Base-by-base conservation (phyloP, 2,797 vertebrate species). In the Myioborus miniatus region DNA sequence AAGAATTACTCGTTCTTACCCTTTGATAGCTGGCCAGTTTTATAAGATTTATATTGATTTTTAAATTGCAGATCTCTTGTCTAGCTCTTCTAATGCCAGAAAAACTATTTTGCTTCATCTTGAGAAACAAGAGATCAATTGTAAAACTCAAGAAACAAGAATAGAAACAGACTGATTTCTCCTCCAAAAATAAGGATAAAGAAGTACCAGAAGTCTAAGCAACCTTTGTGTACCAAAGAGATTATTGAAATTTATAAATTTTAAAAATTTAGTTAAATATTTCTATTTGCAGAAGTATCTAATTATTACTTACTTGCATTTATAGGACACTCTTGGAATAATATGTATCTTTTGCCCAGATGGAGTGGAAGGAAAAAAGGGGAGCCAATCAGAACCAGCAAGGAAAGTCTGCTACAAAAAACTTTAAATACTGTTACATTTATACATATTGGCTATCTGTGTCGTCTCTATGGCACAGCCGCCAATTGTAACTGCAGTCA, bases 401-500 rank as follows among this genome's bases (percentile, higher is more conserved):
- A 46, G 27, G 11, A 30, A 67, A 75, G 6, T 52, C 47, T 63
- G 15, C 49, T 63, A 20, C 63, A 91, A 56, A 72, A 17, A 4
- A 24, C 14, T 36, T 37, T 14, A 27, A 56, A 46, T 63, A 15
- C 17, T 46, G 13, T 76, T 82, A 23, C 11, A 5, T 62, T 84
- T 52, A 32, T n/a, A 44, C 3, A 56, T 53, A 9, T 7, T 74
- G 69, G 9, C 29, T 15, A 2, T 60, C 49, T 80, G 47, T 44
- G 32, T 34, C 9, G 7, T 58, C 39, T 60, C 41, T 14, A 26
- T 32, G 20, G 30, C 32, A 26, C 9, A 12, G n/a, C 32, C 47
- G 52, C 4, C 2, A 2, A 2, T 16, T 67, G 50, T 3, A 1
- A 21, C 16, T 9, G 3, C 1, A 11, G 47, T 34, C 47, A 83